A percentile compares a stretch with the other conserved stretches of the same genome.
phyloP scores from a whole-genome alignment of 1,140 invertebrate genomes.

The Littorina saxatilis region DNA sequence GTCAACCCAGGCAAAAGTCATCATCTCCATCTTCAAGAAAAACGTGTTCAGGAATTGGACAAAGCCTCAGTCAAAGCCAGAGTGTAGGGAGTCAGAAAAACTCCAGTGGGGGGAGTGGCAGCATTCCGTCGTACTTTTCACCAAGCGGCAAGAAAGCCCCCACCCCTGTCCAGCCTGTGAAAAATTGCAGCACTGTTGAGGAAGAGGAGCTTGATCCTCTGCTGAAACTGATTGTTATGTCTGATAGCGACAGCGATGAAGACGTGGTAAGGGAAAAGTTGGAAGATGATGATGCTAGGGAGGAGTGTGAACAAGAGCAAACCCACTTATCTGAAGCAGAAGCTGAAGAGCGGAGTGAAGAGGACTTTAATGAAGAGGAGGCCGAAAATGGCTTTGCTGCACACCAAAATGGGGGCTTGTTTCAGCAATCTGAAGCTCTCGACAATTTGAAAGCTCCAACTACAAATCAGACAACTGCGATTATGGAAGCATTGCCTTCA shows the following conservation, averaged over 20 bases:
- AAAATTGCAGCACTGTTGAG: background rate
- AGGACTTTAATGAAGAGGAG: too few relatives aligned
- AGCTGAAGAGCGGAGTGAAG: too few relatives aligned
- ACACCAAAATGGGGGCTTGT: too few relatives aligned
- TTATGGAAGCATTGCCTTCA: too few relatives aligned
- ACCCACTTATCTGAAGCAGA: background rate
- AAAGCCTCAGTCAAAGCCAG: background rate
- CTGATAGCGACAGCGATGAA: constrained; percentile 12
- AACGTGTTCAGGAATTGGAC: background rate
- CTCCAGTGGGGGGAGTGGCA: background rate
- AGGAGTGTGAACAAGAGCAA: background rate
- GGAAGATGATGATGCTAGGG: too few relatives aligned
- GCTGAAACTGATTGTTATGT: background rate
- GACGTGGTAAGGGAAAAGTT: background rate
- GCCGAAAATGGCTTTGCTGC: too few relatives aligned
- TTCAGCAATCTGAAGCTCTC: too few relatives aligned
- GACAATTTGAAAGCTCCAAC: too few relatives aligned
- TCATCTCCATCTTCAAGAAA: background rate
- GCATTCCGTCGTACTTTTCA: constrained; percentile 9
- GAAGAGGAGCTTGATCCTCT: background rate
- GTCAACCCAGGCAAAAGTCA: background rate
- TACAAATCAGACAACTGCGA: too few relatives aligned
- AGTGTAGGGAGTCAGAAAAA: constrained; percentile 3
- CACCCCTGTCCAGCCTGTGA: background rate
- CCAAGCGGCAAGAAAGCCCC: background rate